Percentiles rank a stretch among this genome's conserved stretches.
Evolutionary conservation across 1,140 invertebrate species (phyloP).

Genomic region (Oreohelix idahoensis): DNA sequence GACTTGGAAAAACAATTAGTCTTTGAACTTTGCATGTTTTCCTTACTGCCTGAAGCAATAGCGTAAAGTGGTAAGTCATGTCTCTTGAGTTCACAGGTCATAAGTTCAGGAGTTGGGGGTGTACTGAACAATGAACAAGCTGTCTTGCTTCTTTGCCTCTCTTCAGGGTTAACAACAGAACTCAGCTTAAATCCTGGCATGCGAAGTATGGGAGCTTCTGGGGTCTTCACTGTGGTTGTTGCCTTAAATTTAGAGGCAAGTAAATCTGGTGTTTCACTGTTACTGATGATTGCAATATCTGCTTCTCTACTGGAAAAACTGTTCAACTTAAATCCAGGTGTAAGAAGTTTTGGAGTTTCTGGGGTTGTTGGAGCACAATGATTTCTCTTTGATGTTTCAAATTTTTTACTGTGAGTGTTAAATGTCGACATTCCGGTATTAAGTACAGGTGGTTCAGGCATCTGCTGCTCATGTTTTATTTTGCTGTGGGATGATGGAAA

Average conservation of each 20-base stretch:
- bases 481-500: neutral
- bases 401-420: neutral
- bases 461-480: neutral
- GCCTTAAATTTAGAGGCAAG: neutral
- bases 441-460: neutral
- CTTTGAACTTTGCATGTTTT: neutral
- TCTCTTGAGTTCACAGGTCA: neutral
- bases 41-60: neutral
- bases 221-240: neutral
- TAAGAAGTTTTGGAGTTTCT: neutral
- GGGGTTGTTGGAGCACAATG: neutral
- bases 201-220: neutral
- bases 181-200: neutral
- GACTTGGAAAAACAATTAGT: neutral
- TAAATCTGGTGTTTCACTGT: neutral
- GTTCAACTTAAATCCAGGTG: neutral
- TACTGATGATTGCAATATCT: neutral
- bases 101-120: neutral
- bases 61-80: neutral
- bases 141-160: neutral
- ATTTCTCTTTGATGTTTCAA: neutral
- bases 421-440: neutral
- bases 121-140: neutral
- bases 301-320: neutral
- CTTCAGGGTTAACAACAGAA: neutral